Base-by-base conservation (phyloP, 2,797 vertebrate species). In the Cottoperca gobio region DNA sequence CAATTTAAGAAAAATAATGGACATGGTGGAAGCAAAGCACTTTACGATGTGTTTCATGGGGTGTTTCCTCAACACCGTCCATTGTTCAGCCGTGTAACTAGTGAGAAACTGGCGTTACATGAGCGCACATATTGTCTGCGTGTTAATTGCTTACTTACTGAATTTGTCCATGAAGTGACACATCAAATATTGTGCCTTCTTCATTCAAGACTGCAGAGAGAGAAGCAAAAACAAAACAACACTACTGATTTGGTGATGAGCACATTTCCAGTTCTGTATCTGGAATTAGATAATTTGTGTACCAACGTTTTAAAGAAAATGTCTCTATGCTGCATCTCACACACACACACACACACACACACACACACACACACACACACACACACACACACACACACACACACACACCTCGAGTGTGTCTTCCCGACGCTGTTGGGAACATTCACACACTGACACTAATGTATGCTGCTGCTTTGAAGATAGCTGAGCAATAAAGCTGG, bases 391-490 rank as follows among this genome's bases (percentile, higher is more conserved):
- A 43, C 74, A 64, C 39, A 48, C 71, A 69, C 70, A 68, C 58
- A 79, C 26, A 66, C 55, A 62, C 37, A 43, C 24, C 10, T 6
- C 2, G 16, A 58, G 28, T 23, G 37, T 52, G 37, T 78, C 45
- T 42, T 60, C 42, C 57, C 46, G 64, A 65, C 8, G 5, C 59
- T 49, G 67, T 66, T 78, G 59, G 60, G 45, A 72, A 68, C 78
- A 74, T 60, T 58, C 64, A 75, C 68, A 63, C 49, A 39, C 49
- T 79, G 73, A 85, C 84, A 83, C 63, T 85, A 86, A 90, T 82
- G 82, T 83, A 74, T 79, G 84, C 85, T 81, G 76, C 66, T 81
- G 59, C 81, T 87, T 76, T 84, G 81, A 80, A 82, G 78, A 85
- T 85, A 85, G 60, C 74, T 78, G 61, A 74, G 75, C 73, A 50